A percentile compares a stretch with the other conserved stretches of the same genome.
Conservation (phyloP, 2,888 invertebrate species). For the Plebejus argus region DNA sequence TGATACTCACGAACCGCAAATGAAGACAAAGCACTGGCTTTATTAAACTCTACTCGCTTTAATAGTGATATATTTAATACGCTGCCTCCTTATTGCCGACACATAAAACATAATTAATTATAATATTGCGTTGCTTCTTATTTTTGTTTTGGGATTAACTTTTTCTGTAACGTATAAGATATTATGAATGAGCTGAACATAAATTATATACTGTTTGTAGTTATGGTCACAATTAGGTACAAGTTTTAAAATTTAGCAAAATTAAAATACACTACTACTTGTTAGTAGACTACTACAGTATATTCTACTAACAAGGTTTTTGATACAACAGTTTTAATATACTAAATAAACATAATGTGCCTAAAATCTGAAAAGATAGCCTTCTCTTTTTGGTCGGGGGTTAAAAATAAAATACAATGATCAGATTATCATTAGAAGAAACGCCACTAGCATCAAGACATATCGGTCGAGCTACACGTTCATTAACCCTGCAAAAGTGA, state of each 20-base stretch:
- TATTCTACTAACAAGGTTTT: too few species aligned
- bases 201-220: background rate
- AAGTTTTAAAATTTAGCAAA: too few species aligned
- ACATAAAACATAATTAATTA: background rate
- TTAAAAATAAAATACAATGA: background rate
- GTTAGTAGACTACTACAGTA: too few species aligned
- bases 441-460: constrained; percentile 30
- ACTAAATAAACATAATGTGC: too few species aligned
- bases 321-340: too few species aligned
- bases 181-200: background rate
- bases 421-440: constrained; percentile 5
- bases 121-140: background rate
- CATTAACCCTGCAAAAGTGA: constrained; percentile 65
- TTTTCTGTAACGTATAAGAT: background rate
- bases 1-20: constrained; percentile 39
- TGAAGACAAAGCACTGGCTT: constrained; percentile 40
- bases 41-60: constrained; percentile 36
- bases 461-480: constrained; percentile 48
- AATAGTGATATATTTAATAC: constrained; percentile 18
- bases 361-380: constrained; percentile 29
- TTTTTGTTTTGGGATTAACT: background rate
- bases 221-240: background rate
- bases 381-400: too few species aligned
- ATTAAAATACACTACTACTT: too few species aligned
- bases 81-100: background rate